Base-by-base conservation (phyloP, 2,888 invertebrate species). In the Allacma fusca region DNA sequence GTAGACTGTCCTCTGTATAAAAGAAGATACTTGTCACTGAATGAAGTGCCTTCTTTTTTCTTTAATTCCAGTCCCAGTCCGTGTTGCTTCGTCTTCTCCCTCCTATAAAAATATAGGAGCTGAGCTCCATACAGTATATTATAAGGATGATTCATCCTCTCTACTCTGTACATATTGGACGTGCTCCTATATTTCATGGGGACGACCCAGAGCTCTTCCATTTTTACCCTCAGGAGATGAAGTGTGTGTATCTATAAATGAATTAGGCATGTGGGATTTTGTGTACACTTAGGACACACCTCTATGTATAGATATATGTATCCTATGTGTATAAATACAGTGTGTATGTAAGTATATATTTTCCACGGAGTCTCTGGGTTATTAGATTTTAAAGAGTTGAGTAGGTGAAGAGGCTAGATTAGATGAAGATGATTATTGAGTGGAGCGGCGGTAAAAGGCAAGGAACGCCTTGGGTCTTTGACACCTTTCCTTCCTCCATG, bases 401-500 rank as follows among this genome's bases (percentile, higher is more conserved):
- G 43, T 19, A 24, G 70, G 70, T 44, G 70, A 70, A 44, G 50
- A 70, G 24, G 50, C 50, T 50, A 50, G 16, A 13, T 13, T 9
- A 13, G 40, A n/a, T n/a, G 44, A 70, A 26, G 70, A 23, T 70
- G 40, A 70, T 44, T 50, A 44, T 70, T 65, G 69, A 69, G 21
- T 40, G 29, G 43, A 24, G 72, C n/a, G 28, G 71, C 57, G 59
- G 50, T 21, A 26, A 29, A 59, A 59, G 21, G 19, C 28, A n/a
- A 26, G 59, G 59, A 59, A 57, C 29, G 59, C 72, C 59, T 59
- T 59, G 72, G 72, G 72, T 72, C 72, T 72, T 72, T 72, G 72
- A 72, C 72, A 72, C 72, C 57, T 72, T 72, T 29, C 65, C n/a
- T 16, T 50, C 50, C 50, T 50, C 50, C 50, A 19, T 50, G 19